Conservation (phyloP, 2,113 vertebrate genomes). For the Brachirus orientalis region DNA sequence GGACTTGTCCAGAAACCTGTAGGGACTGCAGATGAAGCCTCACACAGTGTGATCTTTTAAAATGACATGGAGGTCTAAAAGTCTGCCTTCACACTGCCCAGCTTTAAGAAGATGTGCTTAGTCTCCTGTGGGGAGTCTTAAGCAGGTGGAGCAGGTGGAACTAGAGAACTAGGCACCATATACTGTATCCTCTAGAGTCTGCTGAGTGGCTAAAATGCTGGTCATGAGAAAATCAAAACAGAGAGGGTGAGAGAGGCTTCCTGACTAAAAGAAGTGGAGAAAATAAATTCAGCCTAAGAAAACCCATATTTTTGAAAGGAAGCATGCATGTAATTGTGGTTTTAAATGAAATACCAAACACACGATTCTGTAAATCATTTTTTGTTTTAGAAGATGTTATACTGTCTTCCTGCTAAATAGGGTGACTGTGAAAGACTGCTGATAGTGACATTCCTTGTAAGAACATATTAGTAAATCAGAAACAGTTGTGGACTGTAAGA, state of each 20-base stretch:
- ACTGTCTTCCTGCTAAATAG: background rate
- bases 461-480: background rate
- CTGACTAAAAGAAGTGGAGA: constrained; percentile 5
- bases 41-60: constrained; percentile 51
- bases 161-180: background rate
- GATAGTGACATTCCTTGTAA: background rate
- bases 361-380: too few species aligned
- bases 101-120: constrained; percentile 54
- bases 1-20: constrained; percentile 59
- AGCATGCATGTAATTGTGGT: too few species aligned
- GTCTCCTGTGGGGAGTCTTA: constrained; percentile 49
- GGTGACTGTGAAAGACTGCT: background rate
- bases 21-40: constrained; percentile 46
- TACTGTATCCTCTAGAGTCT: constrained; percentile 36
- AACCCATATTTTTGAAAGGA: constrained; percentile 13
- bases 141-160: constrained; percentile 20
- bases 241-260: constrained; percentile 12
- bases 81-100: constrained; percentile 38
- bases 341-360: background rate
- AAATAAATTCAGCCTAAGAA: constrained; percentile 5
- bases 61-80: constrained; percentile 58
- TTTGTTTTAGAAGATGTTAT: background rate
- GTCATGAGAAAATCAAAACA: constrained; percentile 45
- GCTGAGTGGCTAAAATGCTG: constrained; percentile 33
- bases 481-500: background rate